Evolutionary conservation across 2,797 vertebrate species (phyloP), one percentile per base, ranked within the genome.

Genomic region (Meriones psammophilus): DNA sequence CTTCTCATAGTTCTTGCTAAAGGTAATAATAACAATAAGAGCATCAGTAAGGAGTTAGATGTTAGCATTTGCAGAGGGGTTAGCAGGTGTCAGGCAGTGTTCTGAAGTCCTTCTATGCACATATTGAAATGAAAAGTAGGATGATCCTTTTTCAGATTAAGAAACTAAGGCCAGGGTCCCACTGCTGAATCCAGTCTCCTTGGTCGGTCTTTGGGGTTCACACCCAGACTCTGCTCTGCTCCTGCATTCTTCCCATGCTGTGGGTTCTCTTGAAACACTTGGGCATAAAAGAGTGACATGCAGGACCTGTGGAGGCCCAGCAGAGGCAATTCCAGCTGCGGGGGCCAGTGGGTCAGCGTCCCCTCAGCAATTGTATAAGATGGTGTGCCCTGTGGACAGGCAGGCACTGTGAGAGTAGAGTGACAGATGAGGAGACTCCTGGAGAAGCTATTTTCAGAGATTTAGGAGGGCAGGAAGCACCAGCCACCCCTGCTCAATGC

Each of bases 1-100:
- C 71, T 77, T 81, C 77, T 60, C 30, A 12, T 33, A 62, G 26
- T 94, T 94, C 68, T 71, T 94, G 9, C 58, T 85, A 73, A 92
- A 91, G 88, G 78, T 74, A 77, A 85, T 69, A 83, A 89, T 46
- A 30, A 84, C 12, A 68, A 24, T 42, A 22, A 77, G 15, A 71
- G 0, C 15, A 50, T 18, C 5, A 62, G 42, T 50, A 50, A 69
- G 36, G 74, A 26, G 76, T 22, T 22, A 71, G 78, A 33, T 20
- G 60, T 22, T 46, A 66, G n/a, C 3, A 36, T 64, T 81, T 33
- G n/a, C 30, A 58, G 46, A 81, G n/a, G 28, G 33, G 73, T 95
- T 54, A 76, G 68, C 1, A 50, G 42, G 12, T 30, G 0, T 76
- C 50, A 50, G 86, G 13, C 26, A 74, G 50, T 5, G 8, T 30